Evolutionary conservation across 2,797 vertebrate genomes (phyloP), one percentile per base, ranked within the genome.

Genomic region (Chromis chromis): DNA sequence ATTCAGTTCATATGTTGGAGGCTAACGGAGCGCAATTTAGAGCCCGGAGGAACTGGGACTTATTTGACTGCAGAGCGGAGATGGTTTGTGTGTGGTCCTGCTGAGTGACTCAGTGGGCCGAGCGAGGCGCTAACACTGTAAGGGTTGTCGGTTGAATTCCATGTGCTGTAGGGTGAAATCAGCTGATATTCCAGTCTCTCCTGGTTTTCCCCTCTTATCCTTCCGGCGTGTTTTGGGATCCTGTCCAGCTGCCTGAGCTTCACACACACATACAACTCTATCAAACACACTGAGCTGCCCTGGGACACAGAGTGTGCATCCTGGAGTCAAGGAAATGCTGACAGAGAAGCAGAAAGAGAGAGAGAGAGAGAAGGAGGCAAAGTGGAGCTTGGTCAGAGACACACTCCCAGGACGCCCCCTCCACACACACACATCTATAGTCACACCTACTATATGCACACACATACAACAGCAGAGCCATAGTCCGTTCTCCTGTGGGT

Each of bases 401-500:
- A 71, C 44, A 58, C 56, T 36, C 54, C 48, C 27, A 44, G 22
- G 21, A 62, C 39, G 33, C 33, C 33, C 33, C 33, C 33, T 36
- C 57, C 49, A 53, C 25, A 39, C 59, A 39, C 59, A 39, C 60
- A 57, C 36, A 63, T 9, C 17, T 17, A 56, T 14, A 54, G 56
- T 55, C 74, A 66, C 70, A 67, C 71, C 31, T 49, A 72, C 48
- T 48, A 8, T 54, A 44, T 1, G 21, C 53, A 55, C 44, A 46
- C 44, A n/a, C 50, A 57, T 19, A 14, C n/a, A 48, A 52, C 36
- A 55, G 61, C 27, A 49, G 70, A 70, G 78, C 76, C 50, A 77
- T 60, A 65, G 82, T 88, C 79, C 31, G 53, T 79, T 81, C 27
- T 28, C 67, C 86, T 56, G 83, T 93, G 93, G 90, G 93, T 92